phyloP scores from a whole-genome alignment of 2,113 vertebrate species.

The Atrichornis clamosus region DNA sequence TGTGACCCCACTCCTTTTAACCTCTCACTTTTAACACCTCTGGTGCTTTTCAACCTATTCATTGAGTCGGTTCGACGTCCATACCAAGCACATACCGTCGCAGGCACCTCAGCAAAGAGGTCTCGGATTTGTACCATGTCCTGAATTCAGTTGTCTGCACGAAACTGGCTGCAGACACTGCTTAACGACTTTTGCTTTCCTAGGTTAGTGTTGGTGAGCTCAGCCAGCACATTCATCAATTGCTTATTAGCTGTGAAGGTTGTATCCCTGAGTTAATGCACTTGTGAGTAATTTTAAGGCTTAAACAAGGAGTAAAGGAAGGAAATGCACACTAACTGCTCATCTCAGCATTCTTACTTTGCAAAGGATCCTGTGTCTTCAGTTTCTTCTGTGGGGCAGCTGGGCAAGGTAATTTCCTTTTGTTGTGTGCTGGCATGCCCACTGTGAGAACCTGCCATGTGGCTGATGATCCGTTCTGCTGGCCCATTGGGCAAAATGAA shows the following conservation, averaged over 20 bases:
- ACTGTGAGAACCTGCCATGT: not conserved
- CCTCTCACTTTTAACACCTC: not conserved
- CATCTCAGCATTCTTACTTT: not conserved
- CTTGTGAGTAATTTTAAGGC: not conserved
- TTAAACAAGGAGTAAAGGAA: not conserved
- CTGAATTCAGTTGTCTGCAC: not conserved
- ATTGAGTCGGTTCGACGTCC: not conserved
- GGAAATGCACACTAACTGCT: not conserved
- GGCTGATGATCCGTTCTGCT: not conserved
- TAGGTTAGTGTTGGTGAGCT: fast-evolving
- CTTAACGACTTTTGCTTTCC: not conserved
- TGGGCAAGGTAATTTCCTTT: not conserved
- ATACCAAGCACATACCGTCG: not conserved
- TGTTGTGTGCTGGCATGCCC: not conserved
- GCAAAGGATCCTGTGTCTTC: not conserved
- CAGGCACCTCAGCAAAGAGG: not conserved
- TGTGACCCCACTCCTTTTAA: not conserved
- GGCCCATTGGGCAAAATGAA: not conserved
- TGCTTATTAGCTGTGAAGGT: not conserved
- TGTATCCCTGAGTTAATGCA: not conserved
- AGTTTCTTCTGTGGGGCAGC: not conserved
- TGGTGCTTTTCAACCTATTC: not conserved
- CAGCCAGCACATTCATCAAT: not conserved
- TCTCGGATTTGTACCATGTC: not conserved
- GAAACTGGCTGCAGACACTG: not conserved